Base-by-base conservation (phyloP, 2,113 vertebrate genomes). In the Lophotis ruficrista region DNA sequence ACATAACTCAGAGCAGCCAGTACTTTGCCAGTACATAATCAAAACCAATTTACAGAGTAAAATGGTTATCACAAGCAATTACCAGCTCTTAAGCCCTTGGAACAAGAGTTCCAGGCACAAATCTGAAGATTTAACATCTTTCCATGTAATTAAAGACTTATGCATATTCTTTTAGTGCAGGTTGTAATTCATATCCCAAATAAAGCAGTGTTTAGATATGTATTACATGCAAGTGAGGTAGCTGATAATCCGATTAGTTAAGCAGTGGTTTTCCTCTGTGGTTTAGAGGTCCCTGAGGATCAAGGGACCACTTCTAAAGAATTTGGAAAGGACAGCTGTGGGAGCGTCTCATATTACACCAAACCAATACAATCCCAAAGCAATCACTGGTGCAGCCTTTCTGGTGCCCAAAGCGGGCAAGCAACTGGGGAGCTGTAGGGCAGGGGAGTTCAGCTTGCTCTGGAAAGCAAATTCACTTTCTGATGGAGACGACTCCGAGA, bases 201-300 rank as follows among this genome's bases (percentile, higher is more conserved):
- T 91, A 84, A 96, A 91, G 65, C 33, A 61, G 53, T 54, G 83
- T 92, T 95, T 91, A 87, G 69, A 41, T 91, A 85, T 83, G 77
- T 88, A 83, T 82, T 91, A 91, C 86, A 65, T 69, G 73, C 89
- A 69, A 94, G 81, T 28, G 89, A 94, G 70, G 62, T 82, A 76
- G 20, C 18, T 96, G 94, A 94, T 95, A 96, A 96, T 86, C 86
- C 4, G 4, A 93, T 95, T 89, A 94, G 89, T 71, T 95, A 85
- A 79, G 54, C 69, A 61, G 83, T 79, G 93, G 38, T 89, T 96
- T 96, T 82, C 77, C 84, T 91, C 83, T 79, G 81, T 69, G 84
- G 65, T 93, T 93, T 89, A 78, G 61, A 48, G 80, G 94, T 93
- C 79, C 21, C 62, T 70, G 54, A 94, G 71, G 94, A 95, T 91